A percentile compares a stretch with the other conserved stretches of the same genome.
Evolutionary conservation across 2,113 vertebrate species (phyloP).

Genomic region (Condylura cristata): DNA sequence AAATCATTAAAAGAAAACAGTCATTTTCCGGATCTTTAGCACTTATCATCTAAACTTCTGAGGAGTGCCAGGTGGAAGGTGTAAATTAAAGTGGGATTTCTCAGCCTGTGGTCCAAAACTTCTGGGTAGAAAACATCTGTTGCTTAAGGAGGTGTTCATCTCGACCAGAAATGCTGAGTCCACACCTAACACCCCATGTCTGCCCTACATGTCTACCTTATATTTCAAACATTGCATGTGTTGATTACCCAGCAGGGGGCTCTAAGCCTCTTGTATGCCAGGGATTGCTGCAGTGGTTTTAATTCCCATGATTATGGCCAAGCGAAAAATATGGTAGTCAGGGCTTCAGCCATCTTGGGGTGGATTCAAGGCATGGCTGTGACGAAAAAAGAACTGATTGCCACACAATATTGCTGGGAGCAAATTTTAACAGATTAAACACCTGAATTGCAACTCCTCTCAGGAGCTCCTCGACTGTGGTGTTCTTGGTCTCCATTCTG

Average conservation of each 20-base stretch:
- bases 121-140: background rate
- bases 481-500: background rate
- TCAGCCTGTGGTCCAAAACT: background rate
- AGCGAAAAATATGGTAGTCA: fast-evolving
- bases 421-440: background rate
- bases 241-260: background rate
- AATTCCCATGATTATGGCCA: background rate
- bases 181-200: background rate
- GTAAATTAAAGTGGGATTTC: background rate
- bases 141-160: background rate
- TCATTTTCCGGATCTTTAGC: background rate
- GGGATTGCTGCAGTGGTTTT: fast-evolving
- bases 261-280: background rate
- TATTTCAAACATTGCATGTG: background rate
- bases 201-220: background rate
- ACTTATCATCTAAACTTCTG: background rate
- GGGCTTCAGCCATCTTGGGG: no score
- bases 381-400: background rate
- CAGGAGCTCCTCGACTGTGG: background rate
- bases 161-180: background rate
- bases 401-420: background rate
- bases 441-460: background rate
- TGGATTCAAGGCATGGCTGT: background rate
- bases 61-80: background rate
- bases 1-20: background rate